Conservation (phyloP, 2,113 vertebrate species). For the Ceyx margarethae region DNA sequence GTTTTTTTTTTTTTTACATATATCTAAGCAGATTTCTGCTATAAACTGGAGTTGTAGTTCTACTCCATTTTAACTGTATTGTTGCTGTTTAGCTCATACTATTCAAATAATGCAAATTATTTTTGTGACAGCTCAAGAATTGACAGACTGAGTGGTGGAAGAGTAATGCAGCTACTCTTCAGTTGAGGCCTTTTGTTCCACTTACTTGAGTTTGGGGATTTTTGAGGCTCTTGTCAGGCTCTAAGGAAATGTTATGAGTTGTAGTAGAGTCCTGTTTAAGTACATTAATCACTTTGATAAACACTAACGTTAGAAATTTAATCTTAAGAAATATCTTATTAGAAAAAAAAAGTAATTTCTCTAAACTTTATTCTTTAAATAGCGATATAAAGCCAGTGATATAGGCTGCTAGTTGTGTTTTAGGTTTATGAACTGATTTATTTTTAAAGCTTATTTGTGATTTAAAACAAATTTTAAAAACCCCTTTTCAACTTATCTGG, state of each 20-base stretch:
- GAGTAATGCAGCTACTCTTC: neutral
- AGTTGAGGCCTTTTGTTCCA: neutral
- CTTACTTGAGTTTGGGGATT: neutral
- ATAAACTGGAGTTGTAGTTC: neutral
- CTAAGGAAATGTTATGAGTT: neutral
- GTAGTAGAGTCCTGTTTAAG: neutral
- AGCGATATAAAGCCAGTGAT: neutral
- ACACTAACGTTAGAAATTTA: neutral
- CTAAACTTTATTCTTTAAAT: neutral
- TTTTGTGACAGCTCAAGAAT: neutral
- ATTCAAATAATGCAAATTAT: neutral
- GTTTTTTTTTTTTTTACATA: neutral
- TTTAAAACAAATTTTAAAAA: neutral
- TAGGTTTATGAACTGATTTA: neutral
- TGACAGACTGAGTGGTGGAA: neutral
- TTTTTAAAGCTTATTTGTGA: neutral
- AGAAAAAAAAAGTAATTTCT: neutral
- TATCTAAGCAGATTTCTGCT: neutral
- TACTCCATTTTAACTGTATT: neutral
- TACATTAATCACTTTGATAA: slow-evolving; percentile 1
- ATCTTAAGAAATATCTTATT: neutral
- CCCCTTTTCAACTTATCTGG: neutral
- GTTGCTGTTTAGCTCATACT: neutral
- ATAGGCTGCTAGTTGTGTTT: neutral
- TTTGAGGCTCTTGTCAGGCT: neutral